These are phyloP conservation scores for Oscheius myriophilus DNA, from an alignment of 2,888 invertebrate genomes.

Conservation along the genomic window DNA sequence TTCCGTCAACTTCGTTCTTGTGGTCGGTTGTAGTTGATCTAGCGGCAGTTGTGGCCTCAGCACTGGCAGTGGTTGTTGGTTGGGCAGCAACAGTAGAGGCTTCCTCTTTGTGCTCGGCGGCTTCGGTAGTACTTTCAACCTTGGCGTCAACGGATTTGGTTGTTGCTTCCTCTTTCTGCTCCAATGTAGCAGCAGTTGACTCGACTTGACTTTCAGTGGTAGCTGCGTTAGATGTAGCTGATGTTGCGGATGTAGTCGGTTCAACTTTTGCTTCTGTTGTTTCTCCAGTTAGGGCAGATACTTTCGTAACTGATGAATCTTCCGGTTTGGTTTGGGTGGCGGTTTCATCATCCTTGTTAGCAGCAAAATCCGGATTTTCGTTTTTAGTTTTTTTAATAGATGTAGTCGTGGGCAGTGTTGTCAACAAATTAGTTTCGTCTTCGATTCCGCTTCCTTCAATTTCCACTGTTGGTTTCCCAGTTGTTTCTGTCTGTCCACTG, in stretches of 20 bases:
- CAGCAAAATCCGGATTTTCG: conserved; percentile 1
- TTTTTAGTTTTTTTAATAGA: too few relatives aligned
- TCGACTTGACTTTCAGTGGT: neutral
- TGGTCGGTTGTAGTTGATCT: too few relatives aligned
- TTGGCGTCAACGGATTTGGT: neutral
- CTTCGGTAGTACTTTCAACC: neutral
- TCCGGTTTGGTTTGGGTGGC: conserved; percentile 13
- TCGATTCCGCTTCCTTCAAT: conserved; percentile 21
- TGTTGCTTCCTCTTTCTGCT: neutral
- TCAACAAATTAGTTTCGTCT: too few relatives aligned
- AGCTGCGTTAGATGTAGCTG: neutral
- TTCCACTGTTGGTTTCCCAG: conserved; percentile 4
- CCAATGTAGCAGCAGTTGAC: neutral
- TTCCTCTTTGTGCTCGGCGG: neutral
- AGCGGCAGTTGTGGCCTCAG: too few relatives aligned
- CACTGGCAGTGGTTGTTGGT: neutral
- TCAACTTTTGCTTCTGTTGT: conserved; percentile 28
- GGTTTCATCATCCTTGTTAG: conserved; percentile 28
- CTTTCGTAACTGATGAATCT: conserved; percentile 32
- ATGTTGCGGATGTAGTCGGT: neutral
- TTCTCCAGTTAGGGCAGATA: too few relatives aligned
- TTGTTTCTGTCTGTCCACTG: conserved; percentile 4
- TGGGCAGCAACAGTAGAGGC: neutral
- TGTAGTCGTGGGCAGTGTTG: too few relatives aligned
- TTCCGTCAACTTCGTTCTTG: too few relatives aligned